Evolutionary conservation across 2,888 invertebrate species (phyloP), one percentile per base, ranked within the genome.

Genomic region (Acrocyrtus sp.): DNA sequence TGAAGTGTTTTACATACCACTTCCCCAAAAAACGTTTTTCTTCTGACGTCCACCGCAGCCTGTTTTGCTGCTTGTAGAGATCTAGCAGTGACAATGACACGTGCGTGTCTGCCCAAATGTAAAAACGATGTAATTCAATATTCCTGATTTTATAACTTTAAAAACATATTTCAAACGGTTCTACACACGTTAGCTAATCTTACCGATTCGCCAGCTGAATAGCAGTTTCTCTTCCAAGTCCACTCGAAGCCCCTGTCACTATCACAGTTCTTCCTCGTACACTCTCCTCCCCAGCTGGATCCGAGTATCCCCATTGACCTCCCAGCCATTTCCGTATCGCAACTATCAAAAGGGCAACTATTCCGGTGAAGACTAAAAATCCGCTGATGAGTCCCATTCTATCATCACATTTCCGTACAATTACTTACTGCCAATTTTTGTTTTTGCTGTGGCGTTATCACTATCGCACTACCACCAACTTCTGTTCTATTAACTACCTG

Each of bases 41-140:
- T 85, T 62, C 90, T 86, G 73, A 95, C 92, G 61, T 88, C 87
- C 21, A 86, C 84, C 54, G 91, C 89, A 3, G 90, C 90, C 67
- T 86, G 84, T 79, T 89, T 87, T 0, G 92, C 92, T 73, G 87
- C 88, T 15, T 86, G 85, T 17, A 91, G 82, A 82, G 91, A 89
- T 81, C 95, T 86, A 82, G 94, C 94, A 0, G 93, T 95, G 84
- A 95, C 86, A 76, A 95, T 91, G 34, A 95, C 90, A 60, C 88
- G 86, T 0, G 91, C 94, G 83, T 91, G 89, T 80, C 92, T 74
- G 41, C 15, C n/a, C n/a, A 17, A 43, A 22, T n/a, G 21, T 39
- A n/a, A 2, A 53, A 26, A 53, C 26, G 19, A 21, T 21, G 22
- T n/a, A n/a, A n/a, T n/a, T n/a, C n/a, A n/a, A n/a, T n/a, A n/a